Evolutionary conservation across 2,888 invertebrate genomes (phyloP).

Genomic region (Helleia helle): DNA sequence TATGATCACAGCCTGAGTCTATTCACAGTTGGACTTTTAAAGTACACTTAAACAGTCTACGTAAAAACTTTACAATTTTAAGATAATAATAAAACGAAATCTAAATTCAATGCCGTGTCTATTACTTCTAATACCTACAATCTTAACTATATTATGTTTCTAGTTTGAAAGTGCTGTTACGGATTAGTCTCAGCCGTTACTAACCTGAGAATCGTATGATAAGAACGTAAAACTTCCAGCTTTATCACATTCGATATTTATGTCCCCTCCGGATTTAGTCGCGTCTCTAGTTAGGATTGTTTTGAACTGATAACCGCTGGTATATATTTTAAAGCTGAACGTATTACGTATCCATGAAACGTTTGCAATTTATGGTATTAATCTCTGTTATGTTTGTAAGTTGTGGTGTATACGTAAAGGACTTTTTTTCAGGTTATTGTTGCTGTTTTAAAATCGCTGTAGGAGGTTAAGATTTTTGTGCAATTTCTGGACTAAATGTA

Average conservation of each 20-base stretch:
- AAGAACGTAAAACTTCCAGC: conserved; percentile 23
- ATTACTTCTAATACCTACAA: neutral
- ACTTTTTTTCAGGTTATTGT: no score
- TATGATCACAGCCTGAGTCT: no score
- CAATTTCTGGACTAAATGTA: no score
- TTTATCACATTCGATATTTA: conserved; percentile 24
- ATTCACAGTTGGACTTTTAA: no score
- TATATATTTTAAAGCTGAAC: conserved; percentile 1
- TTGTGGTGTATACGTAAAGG: no score
- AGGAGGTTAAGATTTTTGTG: no score
- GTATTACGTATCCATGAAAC: neutral
- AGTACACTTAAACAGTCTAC: no score
- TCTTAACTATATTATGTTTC: conserved; percentile 3
- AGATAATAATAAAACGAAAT: no score
- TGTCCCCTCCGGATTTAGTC: conserved; percentile 16
- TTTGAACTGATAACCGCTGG: conserved; percentile 7
- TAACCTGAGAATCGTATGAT: conserved; percentile 24
- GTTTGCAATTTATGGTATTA: neutral
- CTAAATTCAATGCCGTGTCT: neutral
- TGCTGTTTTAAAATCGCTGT: no score
- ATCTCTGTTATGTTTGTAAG: neutral
- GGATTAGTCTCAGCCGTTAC: conserved; percentile 24
- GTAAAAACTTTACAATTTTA: no score
- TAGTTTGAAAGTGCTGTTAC: conserved; percentile 15
- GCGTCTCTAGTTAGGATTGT: conserved; percentile 7